Base-by-base conservation (phyloP, 2,797 vertebrate species). In the Acestrorhynchus altus region DNA sequence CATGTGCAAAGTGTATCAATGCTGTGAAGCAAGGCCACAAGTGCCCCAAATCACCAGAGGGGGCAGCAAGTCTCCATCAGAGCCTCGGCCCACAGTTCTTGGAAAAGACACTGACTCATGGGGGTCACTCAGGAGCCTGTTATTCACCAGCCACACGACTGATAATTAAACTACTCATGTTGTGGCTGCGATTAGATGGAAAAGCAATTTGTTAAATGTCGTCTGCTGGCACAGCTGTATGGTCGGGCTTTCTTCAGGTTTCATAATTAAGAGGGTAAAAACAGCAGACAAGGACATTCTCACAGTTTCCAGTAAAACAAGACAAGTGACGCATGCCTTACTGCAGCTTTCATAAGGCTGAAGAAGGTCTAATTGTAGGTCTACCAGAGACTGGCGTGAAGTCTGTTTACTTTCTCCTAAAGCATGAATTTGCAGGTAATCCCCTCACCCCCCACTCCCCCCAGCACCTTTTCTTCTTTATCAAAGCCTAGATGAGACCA, bases 1-100 rank as follows among this genome's bases (percentile, higher is more conserved):
- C n/a, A n/a, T n/a, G n/a, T n/a, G n/a, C n/a, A n/a, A 42, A 42
- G 20, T 64, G 39, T 22, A 63, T 2, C 26, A 57, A 5, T 8
- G 35, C 57, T 44, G 20, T 67, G n/a, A 31, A 18, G 22, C 71
- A 44, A 63, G 8, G 15, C 1, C 1, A 28, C 20, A 13, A 16
- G 44, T 63, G 52, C 31, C 42, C 44, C 28, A 77, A 68, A 31
- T 81, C 57, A 74, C 90, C 91, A 91, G 76, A 87, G 66, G 84
- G 78, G 83, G 87, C 87, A 90, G 89, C 84, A 83, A 78, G 73
- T 85, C 49, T 74, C 42, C 69, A 84, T 56, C 66, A 75, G 80
- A 69, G 60, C 31, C 13, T 60, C 26, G 9, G 9, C 57, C 44
- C 60, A 69, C 40, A 20, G 71, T 65, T 85, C 76, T 74, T 86